Evolutionary conservation across 2,113 vertebrate genomes (phyloP).

Genomic region (Colistium nudipinnis): DNA sequence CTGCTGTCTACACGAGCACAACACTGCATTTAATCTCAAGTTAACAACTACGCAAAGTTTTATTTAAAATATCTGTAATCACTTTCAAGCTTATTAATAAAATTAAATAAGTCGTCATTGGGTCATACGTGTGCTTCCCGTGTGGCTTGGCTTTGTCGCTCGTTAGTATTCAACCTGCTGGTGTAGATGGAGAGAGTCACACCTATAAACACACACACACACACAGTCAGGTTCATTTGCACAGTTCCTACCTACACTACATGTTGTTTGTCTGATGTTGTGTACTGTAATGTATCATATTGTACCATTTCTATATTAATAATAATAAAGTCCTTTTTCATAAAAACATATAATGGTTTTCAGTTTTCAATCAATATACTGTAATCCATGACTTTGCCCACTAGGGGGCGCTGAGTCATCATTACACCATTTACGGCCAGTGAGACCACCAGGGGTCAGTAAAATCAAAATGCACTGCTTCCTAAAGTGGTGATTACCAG

Average conservation of each 20-base stretch:
- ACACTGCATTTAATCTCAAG: slow-evolving; percentile 23
- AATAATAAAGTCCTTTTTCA: slow-evolving; percentile 73
- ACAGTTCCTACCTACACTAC: slow-evolving; percentile 65
- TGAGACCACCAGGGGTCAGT: too few relatives aligned
- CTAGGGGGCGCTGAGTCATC: slow-evolving; percentile 21
- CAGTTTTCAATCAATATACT: not conserved
- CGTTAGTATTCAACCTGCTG: slow-evolving; percentile 25
- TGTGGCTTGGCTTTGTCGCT: slow-evolving; percentile 49
- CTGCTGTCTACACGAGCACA: slow-evolving; percentile 44
- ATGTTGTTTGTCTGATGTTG: slow-evolving; percentile 60
- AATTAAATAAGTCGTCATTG: slow-evolving; percentile 46
- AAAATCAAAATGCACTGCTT: too few relatives aligned
- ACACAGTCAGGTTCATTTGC: slow-evolving; percentile 58
- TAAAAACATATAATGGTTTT: slow-evolving; percentile 24
- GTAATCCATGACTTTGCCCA: not conserved
- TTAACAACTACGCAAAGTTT: slow-evolving; percentile 23
- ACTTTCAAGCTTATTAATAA: slow-evolving; percentile 19
- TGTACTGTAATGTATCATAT: slow-evolving; percentile 72
- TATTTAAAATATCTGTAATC: slow-evolving; percentile 35
- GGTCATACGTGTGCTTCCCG: slow-evolving; percentile 29
- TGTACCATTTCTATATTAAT: slow-evolving; percentile 69
- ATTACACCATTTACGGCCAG: too few relatives aligned
- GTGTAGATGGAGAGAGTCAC: slow-evolving; percentile 25
- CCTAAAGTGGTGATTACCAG: too few relatives aligned
- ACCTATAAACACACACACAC: slow-evolving; percentile 2